Base-by-base conservation (phyloP, 2,888 invertebrate species). In the Acrobeloides nanus region DNA sequence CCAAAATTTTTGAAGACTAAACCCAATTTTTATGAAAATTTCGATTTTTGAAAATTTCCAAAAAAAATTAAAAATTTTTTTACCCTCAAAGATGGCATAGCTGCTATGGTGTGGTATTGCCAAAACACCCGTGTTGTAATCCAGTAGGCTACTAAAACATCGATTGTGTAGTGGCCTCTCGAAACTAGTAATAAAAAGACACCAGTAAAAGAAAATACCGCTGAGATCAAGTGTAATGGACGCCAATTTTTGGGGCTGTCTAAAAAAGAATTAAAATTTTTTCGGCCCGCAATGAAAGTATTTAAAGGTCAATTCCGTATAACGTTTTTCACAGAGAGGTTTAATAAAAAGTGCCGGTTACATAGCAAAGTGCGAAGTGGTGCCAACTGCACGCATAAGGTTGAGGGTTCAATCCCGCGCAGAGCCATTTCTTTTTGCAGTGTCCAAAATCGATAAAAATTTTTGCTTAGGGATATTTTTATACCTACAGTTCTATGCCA, bases 81-180 rank as follows among this genome's bases (percentile, higher is more conserved):
- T 44, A 68, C 69, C 47, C 61, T 44, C n/a, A 68, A 50, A 7
- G 60, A 47, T 4, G 66, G 59, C 54, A 62, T 53, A 12, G 59
- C 59, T 2, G 65, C 65, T 77, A 89, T 77, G 53, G 88, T 85
- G 77, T 89, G 89, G 79, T 88, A 89, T 61, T 84, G 84, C 85
- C 87, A 89, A 80, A 88, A 89, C 59, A 87, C 80, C 59, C 87
- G 81, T 59, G 89, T 89, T 39, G 88, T 87, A 57, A 87, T 82
- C 76, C 84, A 89, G 78, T 89, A 89, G 38, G 88, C 89, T 73
- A 89, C 82, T 67, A 89, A 80, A 60, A 89, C 85, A 79, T 89
- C 89, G 62, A 89, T 84, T 40, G 87, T 86, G 77, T 89, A 89
- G 78, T 89, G 89, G 20, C 86, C 86, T 74, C 86, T 84, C 55